phyloP scores from a whole-genome alignment of 2,888 invertebrate genomes.

The Malthinus flaveolus region DNA sequence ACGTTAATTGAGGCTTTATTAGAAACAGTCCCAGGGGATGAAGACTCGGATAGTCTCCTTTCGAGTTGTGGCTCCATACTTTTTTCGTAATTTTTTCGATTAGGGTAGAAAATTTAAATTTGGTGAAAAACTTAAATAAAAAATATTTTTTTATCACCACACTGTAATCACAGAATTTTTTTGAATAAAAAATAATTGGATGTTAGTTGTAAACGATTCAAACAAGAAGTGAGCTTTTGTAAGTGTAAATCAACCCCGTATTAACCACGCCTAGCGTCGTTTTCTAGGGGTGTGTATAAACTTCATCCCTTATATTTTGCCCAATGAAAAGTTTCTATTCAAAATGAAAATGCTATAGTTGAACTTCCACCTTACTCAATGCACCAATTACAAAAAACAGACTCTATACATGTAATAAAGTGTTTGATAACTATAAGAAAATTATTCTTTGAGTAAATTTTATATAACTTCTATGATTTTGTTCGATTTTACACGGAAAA shows the following conservation, averaged over 20 bases:
- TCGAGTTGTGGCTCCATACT: slow-evolving; percentile 26
- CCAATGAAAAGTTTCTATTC: slow-evolving; percentile 47
- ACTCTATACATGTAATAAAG: slow-evolving; percentile 20
- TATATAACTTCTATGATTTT: not conserved
- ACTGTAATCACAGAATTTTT: slow-evolving; percentile 10
- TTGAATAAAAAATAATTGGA: slow-evolving; percentile 19
- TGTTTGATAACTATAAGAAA: slow-evolving; percentile 27
- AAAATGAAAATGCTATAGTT: slow-evolving; percentile 40
- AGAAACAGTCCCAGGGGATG: slow-evolving; percentile 30
- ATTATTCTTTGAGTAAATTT: slow-evolving; percentile 23
- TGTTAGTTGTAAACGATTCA: slow-evolving; percentile 29
- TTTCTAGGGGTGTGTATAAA: slow-evolving; percentile 33
- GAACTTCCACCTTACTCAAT: slow-evolving; percentile 43
- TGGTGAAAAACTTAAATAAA: not conserved
- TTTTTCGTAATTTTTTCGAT: too few species aligned
- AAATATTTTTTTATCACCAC: not conserved
- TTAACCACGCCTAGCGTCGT: slow-evolving; percentile 33
- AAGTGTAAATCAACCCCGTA: slow-evolving; percentile 32
- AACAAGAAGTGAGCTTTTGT: slow-evolving; percentile 34
- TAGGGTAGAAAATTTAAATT: slow-evolving; percentile 5
- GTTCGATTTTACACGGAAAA: too few species aligned
- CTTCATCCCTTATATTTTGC: slow-evolving; percentile 46
- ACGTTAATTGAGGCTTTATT: slow-evolving; percentile 27
- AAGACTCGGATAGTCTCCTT: slow-evolving; percentile 26
- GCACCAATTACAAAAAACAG: slow-evolving; percentile 47